phyloP scores from a whole-genome alignment of 1,140 invertebrate species.

The Vanessa tameamea region DNA sequence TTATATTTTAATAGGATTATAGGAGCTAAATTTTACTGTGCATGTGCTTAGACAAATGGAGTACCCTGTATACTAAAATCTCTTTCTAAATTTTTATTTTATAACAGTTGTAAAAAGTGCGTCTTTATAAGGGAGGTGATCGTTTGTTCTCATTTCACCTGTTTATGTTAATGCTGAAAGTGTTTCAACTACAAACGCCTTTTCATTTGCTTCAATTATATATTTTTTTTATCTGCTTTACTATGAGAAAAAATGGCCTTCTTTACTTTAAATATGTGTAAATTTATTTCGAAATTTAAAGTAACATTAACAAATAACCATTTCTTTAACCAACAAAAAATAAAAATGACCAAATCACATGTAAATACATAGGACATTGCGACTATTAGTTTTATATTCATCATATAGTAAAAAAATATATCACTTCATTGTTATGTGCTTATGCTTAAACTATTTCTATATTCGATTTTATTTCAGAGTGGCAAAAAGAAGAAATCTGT shows the following conservation, averaged over 20 bases:
- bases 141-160: not conserved
- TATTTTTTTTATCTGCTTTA: slow-evolving; percentile 1
- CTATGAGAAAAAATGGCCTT: not conserved
- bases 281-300: not conserved
- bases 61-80: slow-evolving; percentile 50
- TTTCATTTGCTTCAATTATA: slow-evolving; percentile 18
- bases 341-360: slow-evolving; percentile 12
- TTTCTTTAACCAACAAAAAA: slow-evolving; percentile 2
- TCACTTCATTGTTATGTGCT: slow-evolving; percentile 4
- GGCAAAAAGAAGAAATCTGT: not conserved
- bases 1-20: slow-evolving; percentile 30
- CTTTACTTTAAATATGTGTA: not conserved
- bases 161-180: slow-evolving; percentile 2
- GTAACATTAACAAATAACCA: not conserved
- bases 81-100: slow-evolving; percentile 30
- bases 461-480: not conserved
- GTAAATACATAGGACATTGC: slow-evolving; percentile 12
- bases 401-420: slow-evolving; percentile 28
- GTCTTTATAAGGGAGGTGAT: slow-evolving; percentile 25
- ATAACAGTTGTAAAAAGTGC: slow-evolving; percentile 27
- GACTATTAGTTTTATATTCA: slow-evolving; percentile 19
- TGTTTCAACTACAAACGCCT: not conserved
- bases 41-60: slow-evolving; percentile 41
- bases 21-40: slow-evolving; percentile 37
- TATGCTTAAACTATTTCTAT: slow-evolving; percentile 11